A percentile compares a stretch with the other conserved stretches of the same genome.
Evolutionary conservation across 2,113 vertebrate species (phyloP).

Genomic region (Mobula birostris): DNA sequence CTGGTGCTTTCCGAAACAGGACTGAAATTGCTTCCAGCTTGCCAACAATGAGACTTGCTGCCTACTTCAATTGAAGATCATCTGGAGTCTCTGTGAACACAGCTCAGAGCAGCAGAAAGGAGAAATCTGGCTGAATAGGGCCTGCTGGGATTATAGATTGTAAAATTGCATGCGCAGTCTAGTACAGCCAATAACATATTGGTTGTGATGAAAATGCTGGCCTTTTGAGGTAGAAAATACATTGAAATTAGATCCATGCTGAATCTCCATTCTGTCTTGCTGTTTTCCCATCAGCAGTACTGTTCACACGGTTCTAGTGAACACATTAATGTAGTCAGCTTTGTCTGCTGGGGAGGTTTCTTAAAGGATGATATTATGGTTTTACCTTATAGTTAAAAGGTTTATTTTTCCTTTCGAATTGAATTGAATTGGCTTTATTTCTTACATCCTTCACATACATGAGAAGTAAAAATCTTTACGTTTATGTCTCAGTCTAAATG

Average conservation of each 20-base stretch:
- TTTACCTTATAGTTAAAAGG: background rate
- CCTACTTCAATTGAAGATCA: background rate
- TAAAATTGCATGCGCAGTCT: background rate
- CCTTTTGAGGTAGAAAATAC: background rate
- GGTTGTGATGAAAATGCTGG: background rate
- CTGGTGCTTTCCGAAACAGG: background rate
- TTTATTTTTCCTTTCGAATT: background rate
- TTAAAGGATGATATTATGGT: background rate
- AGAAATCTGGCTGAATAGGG: background rate
- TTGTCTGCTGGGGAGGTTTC: background rate
- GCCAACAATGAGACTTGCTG: background rate
- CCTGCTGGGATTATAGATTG: background rate
- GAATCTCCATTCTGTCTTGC: background rate
- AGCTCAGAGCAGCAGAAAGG: background rate
- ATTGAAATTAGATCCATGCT: background rate
- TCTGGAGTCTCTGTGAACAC: background rate
- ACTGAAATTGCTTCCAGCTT: background rate
- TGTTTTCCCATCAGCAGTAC: conserved; percentile 8
- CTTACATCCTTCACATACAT: too few relatives aligned
- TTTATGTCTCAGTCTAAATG: too few relatives aligned
- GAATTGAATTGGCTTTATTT: too few relatives aligned
- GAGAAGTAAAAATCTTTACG: too few relatives aligned
- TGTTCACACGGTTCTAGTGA: background rate
- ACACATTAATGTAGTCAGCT: background rate
- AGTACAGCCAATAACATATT: background rate